Percentiles rank a stretch among this genome's conserved stretches.
phyloP scores from a whole-genome alignment of 2,797 vertebrate species.

The Huso huso region DNA sequence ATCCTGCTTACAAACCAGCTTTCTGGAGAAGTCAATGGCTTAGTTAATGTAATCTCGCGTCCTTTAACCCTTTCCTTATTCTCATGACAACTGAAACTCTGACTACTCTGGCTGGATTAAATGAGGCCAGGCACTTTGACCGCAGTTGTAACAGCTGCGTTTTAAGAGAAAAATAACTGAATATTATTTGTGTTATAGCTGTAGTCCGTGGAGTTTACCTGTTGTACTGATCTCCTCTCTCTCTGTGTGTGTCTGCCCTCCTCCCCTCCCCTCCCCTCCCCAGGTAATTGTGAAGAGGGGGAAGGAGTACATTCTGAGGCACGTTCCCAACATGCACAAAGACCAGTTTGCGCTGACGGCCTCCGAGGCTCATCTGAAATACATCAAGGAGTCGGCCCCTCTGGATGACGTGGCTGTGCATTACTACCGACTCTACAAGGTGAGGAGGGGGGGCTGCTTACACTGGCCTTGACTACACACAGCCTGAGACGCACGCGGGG shows the following conservation, averaged over 20 bases:
- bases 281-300: slow-evolving; percentile 92
- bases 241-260: background rate
- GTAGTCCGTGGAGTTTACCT: background rate
- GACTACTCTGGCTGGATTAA: too few species aligned
- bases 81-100: too few species aligned
- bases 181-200: background rate
- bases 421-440: slow-evolving; percentile 94
- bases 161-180: too few species aligned
- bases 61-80: too few species aligned
- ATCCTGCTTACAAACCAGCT: too few species aligned
- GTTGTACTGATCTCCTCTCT: background rate
- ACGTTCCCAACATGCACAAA: slow-evolving; percentile 96
- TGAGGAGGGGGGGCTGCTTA: slow-evolving; percentile 29
- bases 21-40: too few species aligned
- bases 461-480: too few species aligned
- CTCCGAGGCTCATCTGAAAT: slow-evolving; percentile 89
- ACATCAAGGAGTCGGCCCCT: slow-evolving; percentile 89
- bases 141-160: too few species aligned
- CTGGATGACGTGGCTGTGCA: slow-evolving; percentile 92
- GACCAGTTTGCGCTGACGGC: slow-evolving; percentile 92
- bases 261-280: background rate
- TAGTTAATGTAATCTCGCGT: too few species aligned
- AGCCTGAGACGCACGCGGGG: too few species aligned
- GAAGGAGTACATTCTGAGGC: slow-evolving; percentile 91
- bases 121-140: too few species aligned